These are phyloP conservation scores for Drosophila picticornis DNA, from an alignment of 2,888 invertebrate species.

Conservation along the genomic window DNA sequence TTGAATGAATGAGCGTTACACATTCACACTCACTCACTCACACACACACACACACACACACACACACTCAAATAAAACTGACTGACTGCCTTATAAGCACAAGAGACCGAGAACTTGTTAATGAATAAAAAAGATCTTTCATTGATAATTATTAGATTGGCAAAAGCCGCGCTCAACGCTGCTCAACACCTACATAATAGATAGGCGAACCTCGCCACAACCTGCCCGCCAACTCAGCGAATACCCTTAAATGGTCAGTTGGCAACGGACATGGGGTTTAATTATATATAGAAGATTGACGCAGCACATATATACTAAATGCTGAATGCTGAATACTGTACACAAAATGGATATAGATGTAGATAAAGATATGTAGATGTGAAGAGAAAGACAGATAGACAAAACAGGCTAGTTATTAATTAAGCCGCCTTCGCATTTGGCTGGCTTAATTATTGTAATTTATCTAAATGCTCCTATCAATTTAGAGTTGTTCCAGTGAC, in stretches of 20 bases:
- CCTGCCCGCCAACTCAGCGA: slow-evolving; percentile 49
- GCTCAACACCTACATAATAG: slow-evolving; percentile 43
- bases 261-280: slow-evolving; percentile 47
- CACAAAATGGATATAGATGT: slow-evolving; percentile 15
- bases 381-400: slow-evolving; percentile 4
- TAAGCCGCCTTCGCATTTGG: slow-evolving; percentile 71
- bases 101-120: slow-evolving; percentile 66
- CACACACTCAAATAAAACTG: background rate
- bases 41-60: background rate
- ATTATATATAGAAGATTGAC: slow-evolving; percentile 45
- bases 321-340: background rate
- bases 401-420: slow-evolving; percentile 60
- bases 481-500: slow-evolving; percentile 40
- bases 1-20: slow-evolving; percentile 59
- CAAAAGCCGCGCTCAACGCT: slow-evolving; percentile 28
- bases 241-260: slow-evolving; percentile 71
- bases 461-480: slow-evolving; percentile 70
- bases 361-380: slow-evolving; percentile 17
- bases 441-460: slow-evolving; percentile 74
- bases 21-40: slow-evolving; percentile 22
- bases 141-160: slow-evolving; percentile 75
- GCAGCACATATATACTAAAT: slow-evolving; percentile 16
- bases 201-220: slow-evolving; percentile 22
- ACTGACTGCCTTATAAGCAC: slow-evolving; percentile 64
- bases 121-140: slow-evolving; percentile 72